A percentile compares a stretch with the other conserved stretches of the same genome.
Evolutionary conservation across 2,113 vertebrate genomes (phyloP).

Genomic region (Pseudorasbora parva): DNA sequence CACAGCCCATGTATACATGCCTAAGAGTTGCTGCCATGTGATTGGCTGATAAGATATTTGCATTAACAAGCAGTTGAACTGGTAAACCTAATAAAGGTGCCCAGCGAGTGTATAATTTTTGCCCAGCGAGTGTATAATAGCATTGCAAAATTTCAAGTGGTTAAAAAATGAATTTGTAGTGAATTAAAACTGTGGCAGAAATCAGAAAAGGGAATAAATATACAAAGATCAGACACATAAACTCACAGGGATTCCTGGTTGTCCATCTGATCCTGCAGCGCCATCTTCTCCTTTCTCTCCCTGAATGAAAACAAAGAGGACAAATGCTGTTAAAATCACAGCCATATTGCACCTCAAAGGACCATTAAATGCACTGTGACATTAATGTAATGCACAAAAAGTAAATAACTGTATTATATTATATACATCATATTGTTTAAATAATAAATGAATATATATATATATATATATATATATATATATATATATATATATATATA

Average conservation of each 20-base stretch:
- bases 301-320: slow-evolving; percentile 43
- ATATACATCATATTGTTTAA: neutral
- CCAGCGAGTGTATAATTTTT: neutral
- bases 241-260: slow-evolving; percentile 59
- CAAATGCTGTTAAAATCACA: neutral
- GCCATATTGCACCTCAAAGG: neutral
- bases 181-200: too few species aligned
- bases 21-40: too few species aligned
- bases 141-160: neutral
- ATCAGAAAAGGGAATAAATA: neutral
- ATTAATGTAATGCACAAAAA: neutral
- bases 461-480: too few species aligned
- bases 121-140: too few species aligned
- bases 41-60: too few species aligned
- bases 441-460: too few species aligned
- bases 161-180: too few species aligned
- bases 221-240: neutral
- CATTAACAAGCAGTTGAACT: too few species aligned
- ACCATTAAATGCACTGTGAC: neutral
- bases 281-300: slow-evolving; percentile 59
- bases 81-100: too few species aligned
- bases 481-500: too few species aligned
- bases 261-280: slow-evolving; percentile 51
- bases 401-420: neutral
- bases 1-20: too few species aligned